A percentile compares a stretch with the other conserved stretches of the same genome.
phyloP scores from a whole-genome alignment of 1,140 invertebrate genomes.

The Macrotrachela quadricornifera region DNA sequence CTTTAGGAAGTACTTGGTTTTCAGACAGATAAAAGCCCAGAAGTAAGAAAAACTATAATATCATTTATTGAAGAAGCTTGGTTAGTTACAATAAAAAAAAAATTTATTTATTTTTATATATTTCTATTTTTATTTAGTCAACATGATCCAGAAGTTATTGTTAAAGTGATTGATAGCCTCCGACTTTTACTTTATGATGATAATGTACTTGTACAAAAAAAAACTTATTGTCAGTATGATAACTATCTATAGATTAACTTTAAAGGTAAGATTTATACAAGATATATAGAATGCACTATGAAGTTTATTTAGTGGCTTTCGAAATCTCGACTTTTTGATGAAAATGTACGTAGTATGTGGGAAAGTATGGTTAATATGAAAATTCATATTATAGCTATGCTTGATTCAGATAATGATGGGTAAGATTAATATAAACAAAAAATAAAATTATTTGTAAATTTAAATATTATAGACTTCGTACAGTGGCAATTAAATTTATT shows the following conservation, averaged over 20 bases:
- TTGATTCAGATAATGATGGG: slow-evolving; percentile 34
- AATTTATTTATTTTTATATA: neutral
- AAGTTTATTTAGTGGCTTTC: slow-evolving; percentile 58
- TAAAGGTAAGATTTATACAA: slow-evolving; percentile 40
- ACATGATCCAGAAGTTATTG: slow-evolving; percentile 53
- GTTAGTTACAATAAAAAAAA: slow-evolving; percentile 35
- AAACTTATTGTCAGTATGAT: slow-evolving; percentile 66
- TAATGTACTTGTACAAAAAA: slow-evolving; percentile 65
- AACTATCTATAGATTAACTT: slow-evolving; percentile 53
- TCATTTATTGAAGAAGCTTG: slow-evolving; percentile 84
- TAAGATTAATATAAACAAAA: slow-evolving; percentile 21
- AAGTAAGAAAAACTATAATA: slow-evolving; percentile 66
- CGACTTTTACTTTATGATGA: slow-evolving; percentile 54
- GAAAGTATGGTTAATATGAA: slow-evolving; percentile 59
- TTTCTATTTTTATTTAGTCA: slow-evolving; percentile 42
- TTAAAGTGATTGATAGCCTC: slow-evolving; percentile 48
- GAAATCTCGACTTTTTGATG: slow-evolving; percentile 41
- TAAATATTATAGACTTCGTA: slow-evolving; percentile 30
- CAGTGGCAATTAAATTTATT: slow-evolving; percentile 81
- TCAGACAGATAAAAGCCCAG: slow-evolving; percentile 54
- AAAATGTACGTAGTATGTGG: slow-evolving; percentile 66
- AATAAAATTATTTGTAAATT: slow-evolving; percentile 10
- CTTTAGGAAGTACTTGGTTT: slow-evolving; percentile 59
- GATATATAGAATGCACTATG: neutral
- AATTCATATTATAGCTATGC: slow-evolving; percentile 53